A percentile compares a stretch with the other conserved stretches of the same genome.
These are phyloP conservation scores for Apomyelois bistriatella DNA, from an alignment of 2,888 invertebrate genomes.

Conservation along the genomic window DNA sequence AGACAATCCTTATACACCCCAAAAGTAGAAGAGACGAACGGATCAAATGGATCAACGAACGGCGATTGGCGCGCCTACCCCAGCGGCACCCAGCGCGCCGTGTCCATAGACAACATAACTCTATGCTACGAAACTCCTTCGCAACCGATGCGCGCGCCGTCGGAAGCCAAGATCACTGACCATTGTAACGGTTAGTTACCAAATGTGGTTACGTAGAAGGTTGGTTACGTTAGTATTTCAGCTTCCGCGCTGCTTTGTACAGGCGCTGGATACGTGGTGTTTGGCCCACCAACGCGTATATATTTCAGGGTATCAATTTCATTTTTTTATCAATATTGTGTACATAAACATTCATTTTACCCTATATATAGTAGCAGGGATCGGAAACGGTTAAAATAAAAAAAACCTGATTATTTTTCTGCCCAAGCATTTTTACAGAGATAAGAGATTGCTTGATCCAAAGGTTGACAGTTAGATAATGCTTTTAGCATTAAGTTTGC, in stretches of 20 bases:
- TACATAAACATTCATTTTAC: too few relatives aligned
- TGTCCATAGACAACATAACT: slow-evolving; percentile 83
- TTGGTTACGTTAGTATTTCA: slow-evolving; percentile 8
- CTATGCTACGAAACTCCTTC: slow-evolving; percentile 67
- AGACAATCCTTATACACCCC: slow-evolving; percentile 86
- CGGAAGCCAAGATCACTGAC: slow-evolving; percentile 61
- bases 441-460: too few relatives aligned
- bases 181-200: slow-evolving; percentile 57
- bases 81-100: slow-evolving; percentile 72
- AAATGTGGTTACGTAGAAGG: slow-evolving; percentile 7
- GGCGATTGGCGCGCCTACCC: slow-evolving; percentile 70
- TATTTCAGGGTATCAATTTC: neutral
- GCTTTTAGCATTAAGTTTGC: too few relatives aligned
- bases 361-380: too few relatives aligned
- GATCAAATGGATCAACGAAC: slow-evolving; percentile 48
- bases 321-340: neutral
- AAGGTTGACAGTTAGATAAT: too few relatives aligned
- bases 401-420: too few relatives aligned
- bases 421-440: too few relatives aligned
- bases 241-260: slow-evolving; percentile 1
- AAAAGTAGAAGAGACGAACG: slow-evolving; percentile 81
- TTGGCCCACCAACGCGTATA: neutral
- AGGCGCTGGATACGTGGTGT: neutral
- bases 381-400: too few relatives aligned
- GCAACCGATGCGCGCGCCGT: slow-evolving; percentile 60